Conservation (phyloP, 2,888 invertebrate genomes). For the Acleris emargana region DNA sequence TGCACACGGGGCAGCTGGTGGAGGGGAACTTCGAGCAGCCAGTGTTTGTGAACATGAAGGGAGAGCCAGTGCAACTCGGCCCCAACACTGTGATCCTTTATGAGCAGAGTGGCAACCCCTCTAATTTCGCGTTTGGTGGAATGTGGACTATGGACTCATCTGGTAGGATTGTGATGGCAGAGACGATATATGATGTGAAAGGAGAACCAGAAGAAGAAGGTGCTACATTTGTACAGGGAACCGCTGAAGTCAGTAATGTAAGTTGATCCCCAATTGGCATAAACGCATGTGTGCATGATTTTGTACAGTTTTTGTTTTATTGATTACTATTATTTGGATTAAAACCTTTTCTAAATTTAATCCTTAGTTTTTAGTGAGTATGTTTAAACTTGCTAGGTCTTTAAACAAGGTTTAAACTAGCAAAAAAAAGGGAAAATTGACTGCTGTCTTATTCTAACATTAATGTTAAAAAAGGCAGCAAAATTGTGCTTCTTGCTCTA, state of each 20-base stretch:
- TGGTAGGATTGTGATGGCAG: slow-evolving; percentile 80
- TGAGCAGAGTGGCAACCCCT: slow-evolving; percentile 77
- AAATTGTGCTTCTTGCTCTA: too few relatives aligned
- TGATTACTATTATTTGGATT: too few relatives aligned
- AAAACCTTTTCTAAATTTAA: too few relatives aligned
- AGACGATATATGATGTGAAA: slow-evolving; percentile 80
- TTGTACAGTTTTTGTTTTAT: too few relatives aligned
- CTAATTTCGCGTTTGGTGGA: slow-evolving; percentile 77
- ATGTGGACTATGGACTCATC: slow-evolving; percentile 81
- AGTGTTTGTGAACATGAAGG: slow-evolving; percentile 80
- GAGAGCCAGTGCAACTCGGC: slow-evolving; percentile 77
- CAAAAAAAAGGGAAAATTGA: too few relatives aligned
- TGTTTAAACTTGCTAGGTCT: too few relatives aligned
- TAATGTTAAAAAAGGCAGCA: too few relatives aligned
- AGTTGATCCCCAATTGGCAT: slow-evolving; percentile 44
- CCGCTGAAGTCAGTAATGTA: slow-evolving; percentile 70
- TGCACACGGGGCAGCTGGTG: slow-evolving; percentile 75
- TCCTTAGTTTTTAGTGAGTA: too few relatives aligned
- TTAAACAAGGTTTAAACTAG: too few relatives aligned
- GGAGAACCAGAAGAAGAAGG: slow-evolving; percentile 77
- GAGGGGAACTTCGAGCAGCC: slow-evolving; percentile 80
- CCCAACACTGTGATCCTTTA: slow-evolving; percentile 80
- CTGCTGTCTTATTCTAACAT: too few relatives aligned
- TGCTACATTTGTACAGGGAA: slow-evolving; percentile 69
- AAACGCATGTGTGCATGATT: neutral